These are phyloP conservation scores for Drosophila vallismaia DNA, from an alignment of 2,888 invertebrate genomes.

Conservation along the genomic window DNA sequence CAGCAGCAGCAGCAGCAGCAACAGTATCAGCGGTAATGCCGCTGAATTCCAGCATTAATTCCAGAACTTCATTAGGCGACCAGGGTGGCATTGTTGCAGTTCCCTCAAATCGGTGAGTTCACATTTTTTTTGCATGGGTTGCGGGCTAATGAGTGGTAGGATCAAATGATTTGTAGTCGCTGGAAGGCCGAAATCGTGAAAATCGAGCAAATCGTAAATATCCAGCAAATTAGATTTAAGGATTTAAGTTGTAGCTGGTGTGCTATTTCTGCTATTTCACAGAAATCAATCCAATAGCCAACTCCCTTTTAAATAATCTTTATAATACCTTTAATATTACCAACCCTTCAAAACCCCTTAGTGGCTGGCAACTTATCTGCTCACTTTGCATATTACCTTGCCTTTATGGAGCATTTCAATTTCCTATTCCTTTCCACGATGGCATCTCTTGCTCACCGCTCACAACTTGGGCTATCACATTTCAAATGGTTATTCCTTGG, in stretches of 20 bases:
- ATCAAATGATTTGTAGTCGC: constrained; percentile 52
- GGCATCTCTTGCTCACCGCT: background rate
- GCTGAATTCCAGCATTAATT: constrained; percentile 76
- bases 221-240: too few species aligned
- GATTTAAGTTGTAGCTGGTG: too few species aligned
- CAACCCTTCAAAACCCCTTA: background rate
- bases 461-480: constrained; percentile 52
- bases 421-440: constrained; percentile 49
- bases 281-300: background rate
- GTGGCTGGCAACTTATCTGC: constrained; percentile 20
- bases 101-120: constrained; percentile 49
- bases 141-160: constrained; percentile 51
- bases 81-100: constrained; percentile 37
- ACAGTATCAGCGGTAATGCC: constrained; percentile 51
- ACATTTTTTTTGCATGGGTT: constrained; percentile 12
- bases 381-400: constrained; percentile 56
- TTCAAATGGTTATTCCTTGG: constrained; percentile 52
- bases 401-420: constrained; percentile 62
- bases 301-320: background rate
- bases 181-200: background rate
- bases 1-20: constrained; percentile 35
- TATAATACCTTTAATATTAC: background rate
- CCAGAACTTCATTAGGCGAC: constrained; percentile 77
- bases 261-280: too few species aligned
- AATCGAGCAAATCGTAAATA: too few species aligned